Percentiles rank a stretch among this genome's conserved stretches.
Conservation (phyloP, 2,113 vertebrate species). For the Ardeotis arabs region DNA sequence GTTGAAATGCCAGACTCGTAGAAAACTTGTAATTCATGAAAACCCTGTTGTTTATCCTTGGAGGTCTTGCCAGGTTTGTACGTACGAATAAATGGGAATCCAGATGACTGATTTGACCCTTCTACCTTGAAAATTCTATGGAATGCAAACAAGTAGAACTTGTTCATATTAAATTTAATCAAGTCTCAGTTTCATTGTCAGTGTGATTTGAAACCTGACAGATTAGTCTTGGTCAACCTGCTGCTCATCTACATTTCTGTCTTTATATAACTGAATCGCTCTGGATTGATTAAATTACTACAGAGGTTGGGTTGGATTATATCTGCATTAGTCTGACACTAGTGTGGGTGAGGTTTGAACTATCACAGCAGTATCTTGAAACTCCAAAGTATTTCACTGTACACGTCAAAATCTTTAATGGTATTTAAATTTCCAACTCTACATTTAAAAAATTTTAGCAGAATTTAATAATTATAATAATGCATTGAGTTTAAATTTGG, state of each 20-base stretch:
- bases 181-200: not conserved
- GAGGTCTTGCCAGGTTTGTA: not conserved
- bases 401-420: not conserved
- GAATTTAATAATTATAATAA: not conserved
- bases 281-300: not conserved
- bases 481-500: not conserved
- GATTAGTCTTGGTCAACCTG: not conserved
- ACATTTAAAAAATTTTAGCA: not conserved
- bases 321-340: not conserved
- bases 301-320: not conserved
- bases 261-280: not conserved
- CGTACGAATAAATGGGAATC: not conserved
- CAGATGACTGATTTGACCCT: not conserved
- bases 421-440: not conserved
- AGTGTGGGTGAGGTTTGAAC: not conserved
- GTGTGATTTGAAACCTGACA: not conserved
- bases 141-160: not conserved
- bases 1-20: not conserved
- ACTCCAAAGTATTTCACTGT: not conserved
- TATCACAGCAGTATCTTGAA: not conserved
- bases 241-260: too few species aligned
- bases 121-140: not conserved
- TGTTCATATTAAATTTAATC: not conserved
- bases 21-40: not conserved
- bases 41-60: not conserved